Conservation (phyloP, 2,113 vertebrate genomes). For the Piaya cayana region DNA sequence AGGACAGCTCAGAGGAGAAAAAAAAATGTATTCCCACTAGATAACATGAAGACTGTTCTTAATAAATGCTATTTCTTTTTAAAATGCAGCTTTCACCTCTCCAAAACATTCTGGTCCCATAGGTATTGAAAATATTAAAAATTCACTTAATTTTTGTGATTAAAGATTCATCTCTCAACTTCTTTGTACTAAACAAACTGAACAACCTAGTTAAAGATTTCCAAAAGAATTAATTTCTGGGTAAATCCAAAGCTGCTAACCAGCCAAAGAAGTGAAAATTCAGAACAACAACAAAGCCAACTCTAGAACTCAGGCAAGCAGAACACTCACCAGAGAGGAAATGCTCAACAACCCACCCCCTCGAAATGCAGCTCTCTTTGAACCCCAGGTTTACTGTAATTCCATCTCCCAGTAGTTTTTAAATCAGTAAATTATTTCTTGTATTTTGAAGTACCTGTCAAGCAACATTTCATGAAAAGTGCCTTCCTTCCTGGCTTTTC, state of each 20-base stretch:
- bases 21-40: background rate
- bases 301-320: background rate
- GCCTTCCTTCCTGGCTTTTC: conserved; percentile 90
- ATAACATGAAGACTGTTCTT: background rate
- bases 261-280: background rate
- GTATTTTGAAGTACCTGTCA: conserved; percentile 83
- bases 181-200: background rate
- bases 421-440: background rate
- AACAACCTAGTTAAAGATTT: background rate
- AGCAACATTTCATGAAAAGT: conserved; percentile 93
- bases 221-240: background rate
- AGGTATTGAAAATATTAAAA: background rate
- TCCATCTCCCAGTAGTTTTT: background rate
- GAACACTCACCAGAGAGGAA: background rate
- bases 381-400: background rate
- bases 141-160: background rate
- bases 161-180: background rate
- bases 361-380: background rate
- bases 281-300: background rate
- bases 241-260: background rate
- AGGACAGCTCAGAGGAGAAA: rapidly evolving
- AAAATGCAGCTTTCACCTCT: background rate
- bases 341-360: background rate
- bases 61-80: background rate
- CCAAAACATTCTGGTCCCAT: background rate